Conservation (phyloP, 1,140 invertebrate genomes). For the Phthorimaea operculella region DNA sequence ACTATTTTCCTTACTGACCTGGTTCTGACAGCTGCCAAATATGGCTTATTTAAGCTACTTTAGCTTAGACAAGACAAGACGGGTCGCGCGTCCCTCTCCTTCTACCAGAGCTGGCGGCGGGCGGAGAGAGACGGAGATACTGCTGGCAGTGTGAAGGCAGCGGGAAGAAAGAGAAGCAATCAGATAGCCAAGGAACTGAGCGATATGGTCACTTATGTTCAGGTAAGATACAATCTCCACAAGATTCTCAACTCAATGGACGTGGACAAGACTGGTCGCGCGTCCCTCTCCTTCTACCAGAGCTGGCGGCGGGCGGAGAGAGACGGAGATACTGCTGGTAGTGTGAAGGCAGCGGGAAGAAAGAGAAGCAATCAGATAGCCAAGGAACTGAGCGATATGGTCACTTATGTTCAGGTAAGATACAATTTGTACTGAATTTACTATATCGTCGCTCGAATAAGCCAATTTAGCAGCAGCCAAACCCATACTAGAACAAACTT, state of each 20-base stretch:
- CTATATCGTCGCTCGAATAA: too few species aligned
- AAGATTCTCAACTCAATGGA: slow-evolving; percentile 60
- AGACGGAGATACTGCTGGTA: slow-evolving; percentile 40
- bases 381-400: slow-evolving; percentile 92
- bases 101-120: slow-evolving; percentile 53
- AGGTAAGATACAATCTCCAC: slow-evolving; percentile 71
- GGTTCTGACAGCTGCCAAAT: too few species aligned
- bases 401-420: slow-evolving; percentile 87
- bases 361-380: slow-evolving; percentile 92
- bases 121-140: slow-evolving; percentile 52
- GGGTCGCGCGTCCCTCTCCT: slow-evolving; percentile 53
- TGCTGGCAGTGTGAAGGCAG: slow-evolving; percentile 40
- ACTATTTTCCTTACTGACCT: too few species aligned
- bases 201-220: slow-evolving; percentile 94
- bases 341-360: slow-evolving; percentile 64
- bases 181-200: slow-evolving; percentile 95
- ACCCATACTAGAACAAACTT: too few species aligned
- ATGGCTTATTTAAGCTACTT: too few species aligned
- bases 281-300: slow-evolving; percentile 56
- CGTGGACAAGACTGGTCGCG: slow-evolving; percentile 51
- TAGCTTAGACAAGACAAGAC: too few species aligned
- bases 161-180: slow-evolving; percentile 83
- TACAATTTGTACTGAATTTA: neutral
- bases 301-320: slow-evolving; percentile 52
- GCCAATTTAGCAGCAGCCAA: too few species aligned